Evolutionary conservation across 1,140 invertebrate species (phyloP).

Genomic region (Tigriopus japonicus): DNA sequence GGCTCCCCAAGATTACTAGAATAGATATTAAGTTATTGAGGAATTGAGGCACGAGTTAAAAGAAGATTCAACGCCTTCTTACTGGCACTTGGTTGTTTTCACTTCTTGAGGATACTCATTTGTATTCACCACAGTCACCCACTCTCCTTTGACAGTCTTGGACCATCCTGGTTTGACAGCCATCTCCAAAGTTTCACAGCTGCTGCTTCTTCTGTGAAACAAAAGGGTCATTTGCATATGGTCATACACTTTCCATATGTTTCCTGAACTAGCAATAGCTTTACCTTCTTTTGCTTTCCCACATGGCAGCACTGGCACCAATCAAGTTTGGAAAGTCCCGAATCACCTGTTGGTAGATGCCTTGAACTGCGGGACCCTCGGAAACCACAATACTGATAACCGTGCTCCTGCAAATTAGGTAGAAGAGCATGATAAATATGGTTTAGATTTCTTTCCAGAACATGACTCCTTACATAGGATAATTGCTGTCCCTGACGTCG

Average conservation of each 20-base stretch:
- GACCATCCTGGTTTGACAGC: neutral
- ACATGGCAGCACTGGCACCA: neutral
- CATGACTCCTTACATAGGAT: no score
- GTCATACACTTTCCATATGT: neutral
- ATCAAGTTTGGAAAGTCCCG: neutral
- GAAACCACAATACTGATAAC: neutral
- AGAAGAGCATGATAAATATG: no score
- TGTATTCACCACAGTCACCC: neutral
- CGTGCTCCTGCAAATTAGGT: neutral
- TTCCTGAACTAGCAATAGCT: neutral
- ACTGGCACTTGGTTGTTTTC: neutral
- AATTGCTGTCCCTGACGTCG: no score
- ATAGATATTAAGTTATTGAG: no score
- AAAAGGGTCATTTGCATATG: neutral
- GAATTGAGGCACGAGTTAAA: neutral
- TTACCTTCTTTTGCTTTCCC: neutral
- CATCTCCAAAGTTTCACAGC: neutral
- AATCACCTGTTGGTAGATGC: neutral
- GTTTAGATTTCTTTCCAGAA: no score
- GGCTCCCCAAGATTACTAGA: no score
- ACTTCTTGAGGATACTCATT: neutral
- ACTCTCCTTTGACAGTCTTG: neutral
- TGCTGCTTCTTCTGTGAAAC: neutral
- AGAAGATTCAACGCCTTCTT: neutral
- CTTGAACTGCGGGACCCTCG: neutral